phyloP scores from a whole-genome alignment of 2,113 vertebrate genomes.

The Patagioenas fasciata region DNA sequence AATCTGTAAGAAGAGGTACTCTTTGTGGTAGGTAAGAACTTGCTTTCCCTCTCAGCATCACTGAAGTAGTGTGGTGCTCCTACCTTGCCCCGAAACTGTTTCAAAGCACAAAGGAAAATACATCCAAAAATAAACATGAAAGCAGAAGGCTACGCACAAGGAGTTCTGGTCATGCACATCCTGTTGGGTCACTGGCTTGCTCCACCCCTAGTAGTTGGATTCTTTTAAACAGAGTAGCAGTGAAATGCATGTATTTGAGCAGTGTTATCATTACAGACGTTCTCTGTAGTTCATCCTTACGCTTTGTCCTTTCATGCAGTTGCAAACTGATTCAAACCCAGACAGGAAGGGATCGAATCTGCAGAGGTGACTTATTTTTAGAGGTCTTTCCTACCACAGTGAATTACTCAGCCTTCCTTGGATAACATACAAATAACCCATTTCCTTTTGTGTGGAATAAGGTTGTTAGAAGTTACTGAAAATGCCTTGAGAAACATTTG shows the following conservation, averaged over 20 bases:
- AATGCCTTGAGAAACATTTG: conserved; percentile 15
- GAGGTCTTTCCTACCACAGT: conserved; percentile 57
- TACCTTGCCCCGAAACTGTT: conserved; percentile 38
- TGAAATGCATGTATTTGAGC: conserved; percentile 17
- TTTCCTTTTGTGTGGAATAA: conserved; percentile 58
- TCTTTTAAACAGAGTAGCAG: conserved; percentile 39
- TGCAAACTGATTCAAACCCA: conserved; percentile 32
- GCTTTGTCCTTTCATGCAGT: conserved; percentile 49
- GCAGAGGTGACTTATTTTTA: conserved; percentile 63
- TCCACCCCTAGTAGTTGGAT: conserved; percentile 36
- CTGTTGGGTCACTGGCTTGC: conserved; percentile 57
- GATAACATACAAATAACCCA: conserved; percentile 40
- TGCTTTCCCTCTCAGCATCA: conserved; percentile 1
- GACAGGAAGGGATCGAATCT: conserved; percentile 76
- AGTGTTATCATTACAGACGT: background rate
- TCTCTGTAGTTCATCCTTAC: background rate
- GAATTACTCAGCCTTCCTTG: conserved; percentile 63
- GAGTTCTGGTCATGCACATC: conserved; percentile 62
- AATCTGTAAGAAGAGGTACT: background rate
- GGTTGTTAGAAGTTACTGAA: conserved; percentile 15
- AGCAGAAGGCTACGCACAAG: conserved; percentile 45
- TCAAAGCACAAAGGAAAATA: conserved; percentile 67
- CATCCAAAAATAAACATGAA: conserved; percentile 73
- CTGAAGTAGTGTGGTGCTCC: background rate
- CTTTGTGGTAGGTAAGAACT: background rate